These are phyloP conservation scores for Ginglymostoma cirratum DNA, from an alignment of 2,113 vertebrate species.

Conservation along the genomic window DNA sequence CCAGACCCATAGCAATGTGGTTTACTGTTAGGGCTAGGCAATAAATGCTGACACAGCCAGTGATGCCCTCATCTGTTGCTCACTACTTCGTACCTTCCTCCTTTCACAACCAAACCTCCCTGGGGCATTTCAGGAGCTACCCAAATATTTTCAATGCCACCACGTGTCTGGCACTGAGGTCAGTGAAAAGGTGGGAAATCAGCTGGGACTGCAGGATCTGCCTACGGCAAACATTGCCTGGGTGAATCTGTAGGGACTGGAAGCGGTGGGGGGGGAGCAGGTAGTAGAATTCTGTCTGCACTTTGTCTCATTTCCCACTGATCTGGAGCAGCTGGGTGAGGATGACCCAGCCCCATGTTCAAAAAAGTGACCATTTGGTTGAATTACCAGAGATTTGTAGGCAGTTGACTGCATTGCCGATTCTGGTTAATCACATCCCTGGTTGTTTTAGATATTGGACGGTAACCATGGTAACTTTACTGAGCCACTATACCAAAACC, in stretches of 20 bases:
- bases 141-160: background rate
- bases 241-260: background rate
- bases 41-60: no score
- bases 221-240: background rate
- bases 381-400: no score
- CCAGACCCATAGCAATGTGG: no score
- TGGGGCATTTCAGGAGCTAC: background rate
- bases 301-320: background rate
- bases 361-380: background rate
- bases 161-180: background rate
- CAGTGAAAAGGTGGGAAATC: background rate
- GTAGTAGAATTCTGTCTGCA: background rate
- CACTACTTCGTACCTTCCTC: background rate
- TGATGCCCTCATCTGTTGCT: background rate
- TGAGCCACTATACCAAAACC: no score
- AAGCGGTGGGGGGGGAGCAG: background rate
- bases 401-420: background rate
- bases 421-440: no score
- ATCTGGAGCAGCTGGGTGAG: background rate
- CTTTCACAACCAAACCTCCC: background rate
- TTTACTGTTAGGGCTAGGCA: no score
- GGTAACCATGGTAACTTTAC: no score
- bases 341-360: background rate
- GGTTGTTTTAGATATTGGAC: no score
- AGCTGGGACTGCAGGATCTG: no score